Evolutionary conservation across 2,888 invertebrate species (phyloP).

Genomic region (Thereva nobilitata): DNA sequence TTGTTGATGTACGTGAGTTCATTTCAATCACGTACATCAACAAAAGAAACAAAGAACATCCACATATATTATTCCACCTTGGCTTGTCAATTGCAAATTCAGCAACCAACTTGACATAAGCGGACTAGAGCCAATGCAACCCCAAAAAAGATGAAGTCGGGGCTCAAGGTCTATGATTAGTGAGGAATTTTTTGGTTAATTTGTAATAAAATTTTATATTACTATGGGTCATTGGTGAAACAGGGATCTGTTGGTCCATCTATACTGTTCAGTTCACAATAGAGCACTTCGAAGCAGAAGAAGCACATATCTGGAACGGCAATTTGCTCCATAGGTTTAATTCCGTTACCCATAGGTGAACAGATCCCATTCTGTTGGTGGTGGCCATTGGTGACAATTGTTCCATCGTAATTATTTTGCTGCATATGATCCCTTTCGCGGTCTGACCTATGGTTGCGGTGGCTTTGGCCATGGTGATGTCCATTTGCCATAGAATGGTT

Average conservation of each 20-base stretch:
- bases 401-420: conserved; percentile 3
- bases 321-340: conserved; percentile 60
- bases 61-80: too few relatives aligned
- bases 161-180: too few relatives aligned
- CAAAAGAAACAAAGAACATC: too few relatives aligned
- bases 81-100: too few relatives aligned
- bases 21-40: too few relatives aligned
- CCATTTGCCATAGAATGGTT: conserved; percentile 14
- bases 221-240: conserved; percentile 95
- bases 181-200: too few relatives aligned
- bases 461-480: conserved; percentile 18
- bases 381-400: conserved; percentile 17
- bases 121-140: too few relatives aligned
- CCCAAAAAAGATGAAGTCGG: too few relatives aligned
- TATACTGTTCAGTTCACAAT: conserved; percentile 89
- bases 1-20: too few relatives aligned
- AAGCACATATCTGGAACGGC: conserved; percentile 96
- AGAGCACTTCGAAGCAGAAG: conserved; percentile 98
- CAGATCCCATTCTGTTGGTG: conserved; percentile 23
- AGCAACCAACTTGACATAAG: too few relatives aligned
- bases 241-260: conserved; percentile 89
- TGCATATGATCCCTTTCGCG: conserved; percentile 11
- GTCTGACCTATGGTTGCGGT: conserved; percentile 7
- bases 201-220: conserved; percentile 61
- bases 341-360: conserved; percentile 37